A percentile compares a stretch with the other conserved stretches of the same genome.
These are phyloP conservation scores for Cinclus mexicanus DNA, from an alignment of 2,113 vertebrate species.

Conservation along the genomic window DNA sequence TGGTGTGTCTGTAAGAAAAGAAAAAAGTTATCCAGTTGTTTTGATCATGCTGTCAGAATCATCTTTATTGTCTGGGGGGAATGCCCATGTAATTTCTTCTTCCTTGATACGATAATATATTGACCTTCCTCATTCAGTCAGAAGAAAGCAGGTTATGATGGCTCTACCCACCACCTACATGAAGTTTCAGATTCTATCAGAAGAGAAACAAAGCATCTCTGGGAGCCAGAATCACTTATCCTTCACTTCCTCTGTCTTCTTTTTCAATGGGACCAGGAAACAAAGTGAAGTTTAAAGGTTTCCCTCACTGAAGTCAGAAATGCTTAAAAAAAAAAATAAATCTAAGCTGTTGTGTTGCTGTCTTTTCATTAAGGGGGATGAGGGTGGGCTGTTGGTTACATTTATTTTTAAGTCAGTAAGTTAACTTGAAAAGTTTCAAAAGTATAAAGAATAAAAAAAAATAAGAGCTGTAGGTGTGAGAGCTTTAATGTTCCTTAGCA, in stretches of 20 bases:
- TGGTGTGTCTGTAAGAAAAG: constrained; percentile 62
- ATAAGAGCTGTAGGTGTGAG: not conserved
- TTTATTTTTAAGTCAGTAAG: not conserved
- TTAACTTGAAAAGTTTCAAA: not conserved
- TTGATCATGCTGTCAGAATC: constrained; percentile 76
- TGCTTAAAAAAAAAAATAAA: not conserved
- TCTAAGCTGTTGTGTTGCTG: not conserved
- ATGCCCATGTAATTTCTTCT: constrained; percentile 71
- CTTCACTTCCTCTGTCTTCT: constrained; percentile 47
- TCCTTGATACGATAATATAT: constrained; percentile 72
- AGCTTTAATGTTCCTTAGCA: not conserved
- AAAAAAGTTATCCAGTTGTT: constrained; percentile 74
- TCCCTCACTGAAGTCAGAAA: constrained; percentile 19
- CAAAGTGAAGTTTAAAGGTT: constrained; percentile 35
- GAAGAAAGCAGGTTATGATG: constrained; percentile 71
- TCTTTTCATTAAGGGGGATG: not conserved
- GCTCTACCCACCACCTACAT: constrained; percentile 75
- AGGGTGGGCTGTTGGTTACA: not conserved
- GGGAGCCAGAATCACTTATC: constrained; percentile 62
- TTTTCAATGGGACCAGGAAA: constrained; percentile 57
- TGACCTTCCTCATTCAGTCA: constrained; percentile 72
- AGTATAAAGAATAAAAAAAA: not conserved
- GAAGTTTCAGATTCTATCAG: constrained; percentile 63
- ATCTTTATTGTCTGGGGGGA: constrained; percentile 68
- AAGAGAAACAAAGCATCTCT: constrained; percentile 65